A percentile compares a stretch with the other conserved stretches of the same genome.
phyloP scores from a whole-genome alignment of 53 echinoderm and acorn worm species.

The Apostichopus leukothele region DNA sequence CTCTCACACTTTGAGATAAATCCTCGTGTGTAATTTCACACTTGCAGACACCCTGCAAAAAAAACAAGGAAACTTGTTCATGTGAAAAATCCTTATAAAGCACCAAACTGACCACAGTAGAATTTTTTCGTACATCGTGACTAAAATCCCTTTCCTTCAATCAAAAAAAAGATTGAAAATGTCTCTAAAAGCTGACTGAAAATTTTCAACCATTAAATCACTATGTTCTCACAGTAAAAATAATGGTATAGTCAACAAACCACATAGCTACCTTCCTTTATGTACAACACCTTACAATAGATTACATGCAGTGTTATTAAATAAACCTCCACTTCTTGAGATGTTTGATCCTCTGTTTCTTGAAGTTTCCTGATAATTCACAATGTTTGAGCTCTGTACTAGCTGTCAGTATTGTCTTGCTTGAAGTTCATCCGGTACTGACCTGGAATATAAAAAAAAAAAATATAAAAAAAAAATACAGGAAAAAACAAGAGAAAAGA shows the following conservation, averaged over 20 bases:
- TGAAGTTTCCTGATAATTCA: neutral
- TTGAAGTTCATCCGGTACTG: constrained; percentile 83
- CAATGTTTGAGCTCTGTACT: neutral
- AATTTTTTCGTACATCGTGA: neutral
- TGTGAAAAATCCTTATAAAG: too few species aligned
- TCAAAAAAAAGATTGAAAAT: neutral
- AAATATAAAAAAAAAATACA: too few species aligned
- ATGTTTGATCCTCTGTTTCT: too few species aligned
- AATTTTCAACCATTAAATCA: neutral
- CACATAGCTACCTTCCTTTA: neutral
- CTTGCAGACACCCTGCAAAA: too few species aligned
- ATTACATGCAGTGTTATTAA: neutral
- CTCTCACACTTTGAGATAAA: too few species aligned
- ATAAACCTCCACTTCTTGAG: too few species aligned
- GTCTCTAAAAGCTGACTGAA: neutral
- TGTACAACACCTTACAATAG: neutral
- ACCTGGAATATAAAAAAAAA: constrained; percentile 46
- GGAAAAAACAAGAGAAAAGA: too few species aligned
- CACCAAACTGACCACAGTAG: too few species aligned
- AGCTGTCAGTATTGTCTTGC: constrained; percentile 22
- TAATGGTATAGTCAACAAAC: neutral
- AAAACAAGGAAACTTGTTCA: too few species aligned
- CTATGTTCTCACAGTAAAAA: too few species aligned
- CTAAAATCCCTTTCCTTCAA: neutral
- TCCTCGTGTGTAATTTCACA: too few species aligned